Base-by-base conservation (phyloP, 2,888 invertebrate genomes). In the Drosophila anomalipes region DNA sequence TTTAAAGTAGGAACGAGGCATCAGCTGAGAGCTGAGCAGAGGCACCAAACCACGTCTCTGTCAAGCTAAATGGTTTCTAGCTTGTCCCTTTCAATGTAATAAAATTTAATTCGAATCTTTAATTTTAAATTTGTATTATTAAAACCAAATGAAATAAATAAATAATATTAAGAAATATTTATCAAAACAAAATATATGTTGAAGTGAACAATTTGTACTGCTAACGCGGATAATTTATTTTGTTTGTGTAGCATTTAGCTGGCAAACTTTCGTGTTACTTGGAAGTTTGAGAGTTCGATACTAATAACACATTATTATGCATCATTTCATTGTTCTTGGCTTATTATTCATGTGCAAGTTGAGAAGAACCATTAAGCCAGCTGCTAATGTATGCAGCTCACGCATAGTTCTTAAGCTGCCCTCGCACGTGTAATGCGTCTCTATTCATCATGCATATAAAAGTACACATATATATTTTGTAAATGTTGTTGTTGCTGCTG, bases 391-490 rank as follows among this genome's bases (percentile, higher is more conserved):
- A 79, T 75, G 35, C 70, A 30, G 64, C 44, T 44, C 77, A 80
- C 77, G 58, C 28, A 35, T 32, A 67, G 12, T 53, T 54, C 35
- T 64, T 30, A 41, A 79, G 16, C 72, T 37, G 59, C 67, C 77
- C 77, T 71, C 81, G 81, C 62, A 63, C 60, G 52, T 74, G 65
- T 63, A 14, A 30, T 53, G 60, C 44, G 54, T 32, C 49, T 52
- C 33, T 61, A 58, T 77, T 54, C 77, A 70, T 70, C 47, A 72
- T 44, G 39, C 37, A 39, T 47, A 61, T 26, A 47, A 16, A 51
- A 39, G 41, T 61, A 54, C 26, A 67, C n/a, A 56, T 14, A 65
- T 35, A 37, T 35, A 37, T 41, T 35, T 35, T 59, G 51, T 44
- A 53, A 35, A 35, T 59, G 53, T 44, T 39, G n/a, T 51, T 33